A percentile compares a stretch with the other conserved stretches of the same genome.
phyloP scores from a whole-genome alignment of 2,888 invertebrate species.

The Neuroscelio doddi region DNA sequence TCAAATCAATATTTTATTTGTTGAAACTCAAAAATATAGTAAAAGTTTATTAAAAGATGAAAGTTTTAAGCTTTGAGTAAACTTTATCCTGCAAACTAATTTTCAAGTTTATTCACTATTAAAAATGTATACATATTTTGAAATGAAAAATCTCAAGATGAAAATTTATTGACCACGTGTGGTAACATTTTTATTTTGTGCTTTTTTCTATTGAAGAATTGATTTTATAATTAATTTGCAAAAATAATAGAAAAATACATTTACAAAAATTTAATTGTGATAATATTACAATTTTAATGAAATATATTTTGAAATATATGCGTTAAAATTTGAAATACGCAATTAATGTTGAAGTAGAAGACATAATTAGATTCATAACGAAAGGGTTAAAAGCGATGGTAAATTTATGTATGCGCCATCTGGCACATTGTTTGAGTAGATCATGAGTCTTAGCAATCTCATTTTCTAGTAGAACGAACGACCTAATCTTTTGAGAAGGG shows the following conservation, averaged over 20 bases:
- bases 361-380: constrained; percentile 10
- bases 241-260: neutral
- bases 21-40: neutral
- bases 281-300: neutral
- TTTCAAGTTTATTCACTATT: constrained; percentile 14
- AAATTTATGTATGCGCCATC: constrained; percentile 25
- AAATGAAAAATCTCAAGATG: neutral
- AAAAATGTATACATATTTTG: neutral
- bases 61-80: constrained; percentile 10
- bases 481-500: constrained; percentile 16
- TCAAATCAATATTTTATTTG: neutral
- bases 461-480: constrained; percentile 10
- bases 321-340: too few species aligned
- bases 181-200: neutral
- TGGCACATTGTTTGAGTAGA: neutral
- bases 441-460: constrained; percentile 15
- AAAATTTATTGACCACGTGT: constrained; percentile 7
- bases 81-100: constrained; percentile 13
- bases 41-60: constrained; percentile 14
- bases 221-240: neutral
- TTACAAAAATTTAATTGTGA: too few species aligned
- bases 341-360: neutral
- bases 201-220: neutral
- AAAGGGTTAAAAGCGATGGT: constrained; percentile 9
- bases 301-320: neutral